Evolutionary conservation across 2,888 invertebrate species (phyloP).

Genomic region (Kryphioiulus occultus): DNA sequence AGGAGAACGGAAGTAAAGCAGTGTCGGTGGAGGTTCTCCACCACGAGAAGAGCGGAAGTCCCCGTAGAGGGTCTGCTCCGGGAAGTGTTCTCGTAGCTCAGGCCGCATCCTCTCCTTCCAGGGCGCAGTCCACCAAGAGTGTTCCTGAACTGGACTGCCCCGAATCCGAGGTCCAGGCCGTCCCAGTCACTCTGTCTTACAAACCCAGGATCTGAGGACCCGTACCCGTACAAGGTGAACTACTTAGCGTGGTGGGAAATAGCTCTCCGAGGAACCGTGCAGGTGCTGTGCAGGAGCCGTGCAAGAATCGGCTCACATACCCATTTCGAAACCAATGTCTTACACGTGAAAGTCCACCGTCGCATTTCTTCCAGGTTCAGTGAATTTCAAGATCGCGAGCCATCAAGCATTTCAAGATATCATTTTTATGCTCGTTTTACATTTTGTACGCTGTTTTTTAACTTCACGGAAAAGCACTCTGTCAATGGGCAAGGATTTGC

Average conservation of each 20-base stretch:
- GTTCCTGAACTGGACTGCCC: conserved; percentile 64
- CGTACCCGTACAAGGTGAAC: background rate
- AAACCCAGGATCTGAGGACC: conserved; percentile 65
- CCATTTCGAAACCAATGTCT: background rate
- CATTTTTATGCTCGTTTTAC: background rate
- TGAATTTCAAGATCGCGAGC: background rate
- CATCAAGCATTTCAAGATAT: background rate
- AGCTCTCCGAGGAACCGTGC: background rate
- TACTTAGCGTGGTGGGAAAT: background rate
- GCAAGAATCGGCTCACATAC: background rate
- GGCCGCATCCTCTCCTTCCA: conserved; percentile 50
- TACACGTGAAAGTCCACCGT: background rate
- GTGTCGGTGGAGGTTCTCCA: conserved; percentile 54
- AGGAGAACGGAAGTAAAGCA: conserved; percentile 64
- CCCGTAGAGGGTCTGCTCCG: conserved; percentile 51
- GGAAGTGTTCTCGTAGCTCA: conserved; percentile 50
- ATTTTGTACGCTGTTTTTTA: background rate
- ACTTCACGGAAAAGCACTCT: background rate
- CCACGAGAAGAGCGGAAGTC: conserved; percentile 57
- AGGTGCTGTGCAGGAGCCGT: background rate
- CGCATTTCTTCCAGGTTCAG: background rate
- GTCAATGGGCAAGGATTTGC: background rate
- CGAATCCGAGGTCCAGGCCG: conserved; percentile 66
- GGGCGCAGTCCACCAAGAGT: conserved; percentile 52
- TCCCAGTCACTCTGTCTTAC: conserved; percentile 64